Percentiles rank a stretch among this genome's conserved stretches.
phyloP scores from a whole-genome alignment of 2,113 vertebrate species.

The Stegastes partitus region DNA sequence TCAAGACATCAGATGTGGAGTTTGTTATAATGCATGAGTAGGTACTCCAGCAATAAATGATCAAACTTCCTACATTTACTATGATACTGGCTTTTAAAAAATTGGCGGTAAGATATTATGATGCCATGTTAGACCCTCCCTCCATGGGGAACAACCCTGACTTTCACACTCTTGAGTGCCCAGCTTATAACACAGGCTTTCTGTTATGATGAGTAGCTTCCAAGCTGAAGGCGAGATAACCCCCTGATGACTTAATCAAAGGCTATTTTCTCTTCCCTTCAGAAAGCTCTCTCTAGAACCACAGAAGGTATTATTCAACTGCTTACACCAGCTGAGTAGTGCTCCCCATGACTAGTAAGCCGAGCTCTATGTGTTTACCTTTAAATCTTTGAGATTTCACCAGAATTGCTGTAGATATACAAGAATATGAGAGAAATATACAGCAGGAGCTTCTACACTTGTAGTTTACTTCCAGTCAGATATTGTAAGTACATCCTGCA shows the following conservation, averaged over 20 bases:
- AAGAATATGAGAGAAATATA: neutral
- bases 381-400: neutral
- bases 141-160: neutral
- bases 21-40: neutral
- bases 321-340: neutral
- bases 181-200: neutral
- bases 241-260: slow-evolving; percentile 10
- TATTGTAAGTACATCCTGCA: neutral
- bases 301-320: neutral
- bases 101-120: neutral
- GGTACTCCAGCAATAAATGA: neutral
- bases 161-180: neutral
- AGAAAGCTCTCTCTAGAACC: neutral
- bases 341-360: neutral
- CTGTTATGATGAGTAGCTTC: slow-evolving; percentile 12
- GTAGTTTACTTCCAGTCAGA: neutral
- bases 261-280: slow-evolving; percentile 6
- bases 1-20: neutral
- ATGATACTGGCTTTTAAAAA: neutral
- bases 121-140: neutral
- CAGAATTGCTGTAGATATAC: neutral
- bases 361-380: neutral
- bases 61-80: neutral
- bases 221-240: neutral
- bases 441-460: too few relatives aligned